phyloP scores from a whole-genome alignment of 2,113 vertebrate genomes.

The Protobothrops mucrosquamatus region DNA sequence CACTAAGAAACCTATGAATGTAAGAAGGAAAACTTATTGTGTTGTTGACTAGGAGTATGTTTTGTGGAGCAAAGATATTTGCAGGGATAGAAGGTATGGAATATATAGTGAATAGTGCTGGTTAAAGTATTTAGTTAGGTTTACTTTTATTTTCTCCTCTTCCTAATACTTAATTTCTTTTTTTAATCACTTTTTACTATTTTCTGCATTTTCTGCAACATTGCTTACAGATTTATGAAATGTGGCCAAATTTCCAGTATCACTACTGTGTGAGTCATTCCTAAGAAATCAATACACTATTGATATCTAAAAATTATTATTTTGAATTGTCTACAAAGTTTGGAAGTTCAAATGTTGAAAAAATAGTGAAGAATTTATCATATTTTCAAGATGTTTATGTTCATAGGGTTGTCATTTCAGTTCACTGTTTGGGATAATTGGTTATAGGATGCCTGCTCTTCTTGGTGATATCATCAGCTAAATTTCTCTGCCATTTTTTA shows the following conservation, averaged over 20 bases:
- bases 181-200: neutral
- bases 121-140: neutral
- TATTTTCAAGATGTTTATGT: neutral
- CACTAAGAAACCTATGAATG: neutral
- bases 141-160: neutral
- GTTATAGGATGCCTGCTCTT: neutral
- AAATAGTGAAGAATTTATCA: neutral
- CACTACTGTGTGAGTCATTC: neutral
- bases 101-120: neutral
- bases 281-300: neutral
- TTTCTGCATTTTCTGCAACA: neutral
- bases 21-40: neutral
- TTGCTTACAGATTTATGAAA: neutral
- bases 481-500: conserved; percentile 33
- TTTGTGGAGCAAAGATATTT: neutral
- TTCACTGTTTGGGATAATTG: neutral
- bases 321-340: neutral
- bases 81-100: neutral
- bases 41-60: neutral
- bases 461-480: conserved; percentile 13
- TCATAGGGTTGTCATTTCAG: neutral
- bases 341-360: neutral
- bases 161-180: neutral
- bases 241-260: neutral
- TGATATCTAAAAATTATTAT: neutral